Conservation (phyloP, 35 echinoderm and acorn worm genomes). For the Patiria miniata region DNA sequence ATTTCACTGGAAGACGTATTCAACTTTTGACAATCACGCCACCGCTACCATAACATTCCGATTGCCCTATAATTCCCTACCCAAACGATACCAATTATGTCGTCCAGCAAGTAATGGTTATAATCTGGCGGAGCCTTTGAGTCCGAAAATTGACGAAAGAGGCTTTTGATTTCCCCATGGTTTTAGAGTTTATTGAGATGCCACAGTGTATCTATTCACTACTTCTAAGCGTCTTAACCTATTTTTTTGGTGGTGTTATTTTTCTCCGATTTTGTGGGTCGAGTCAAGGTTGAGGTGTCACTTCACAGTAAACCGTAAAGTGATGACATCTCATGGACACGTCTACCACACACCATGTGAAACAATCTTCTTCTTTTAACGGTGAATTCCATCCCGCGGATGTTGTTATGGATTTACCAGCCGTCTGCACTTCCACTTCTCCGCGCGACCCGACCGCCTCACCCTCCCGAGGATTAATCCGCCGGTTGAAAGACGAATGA, state of each 20-base stretch:
- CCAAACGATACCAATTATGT: too few species aligned
- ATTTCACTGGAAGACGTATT: too few species aligned
- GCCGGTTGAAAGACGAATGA: background rate
- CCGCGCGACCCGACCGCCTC: background rate
- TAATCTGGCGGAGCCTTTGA: background rate
- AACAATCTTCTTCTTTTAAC: too few species aligned
- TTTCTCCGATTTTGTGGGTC: slow-evolving; percentile 19
- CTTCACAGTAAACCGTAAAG: background rate
- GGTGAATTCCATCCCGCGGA: background rate
- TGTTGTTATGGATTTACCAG: slow-evolving; percentile 5
- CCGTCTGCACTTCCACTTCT: background rate
- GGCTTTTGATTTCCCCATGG: background rate
- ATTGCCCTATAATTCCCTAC: too few species aligned
- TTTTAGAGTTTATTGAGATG: background rate
- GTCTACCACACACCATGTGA: too few species aligned
- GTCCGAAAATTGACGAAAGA: slow-evolving; percentile 8
- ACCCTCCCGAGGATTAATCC: background rate
- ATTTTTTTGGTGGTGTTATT: background rate
- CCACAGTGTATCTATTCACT: too few species aligned
- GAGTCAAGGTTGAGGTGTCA: slow-evolving; percentile 2
- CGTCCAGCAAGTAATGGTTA: too few species aligned
- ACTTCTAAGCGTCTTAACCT: background rate
- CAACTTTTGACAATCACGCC: too few species aligned
- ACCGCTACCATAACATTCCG: too few species aligned
- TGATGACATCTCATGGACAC: slow-evolving; percentile 5